These are phyloP conservation scores for Micronycteris hirsuta DNA, from an alignment of 2,113 vertebrate species.

Conservation along the genomic window DNA sequence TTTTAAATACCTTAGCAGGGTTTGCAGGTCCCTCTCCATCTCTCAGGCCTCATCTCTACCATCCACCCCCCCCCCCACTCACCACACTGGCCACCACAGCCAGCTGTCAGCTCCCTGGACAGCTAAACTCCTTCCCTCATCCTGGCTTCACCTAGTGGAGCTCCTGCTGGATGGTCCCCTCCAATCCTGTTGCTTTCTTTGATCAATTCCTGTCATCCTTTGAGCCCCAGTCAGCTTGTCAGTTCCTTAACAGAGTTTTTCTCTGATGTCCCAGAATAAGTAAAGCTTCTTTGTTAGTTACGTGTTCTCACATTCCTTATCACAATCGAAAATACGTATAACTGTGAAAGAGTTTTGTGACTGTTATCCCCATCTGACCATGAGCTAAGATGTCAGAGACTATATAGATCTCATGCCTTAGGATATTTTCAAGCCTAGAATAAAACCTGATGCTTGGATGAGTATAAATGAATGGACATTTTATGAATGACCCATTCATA, in stretches of 20 bases:
- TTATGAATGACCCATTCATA: not conserved
- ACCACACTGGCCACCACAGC: not conserved
- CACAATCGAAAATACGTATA: not conserved
- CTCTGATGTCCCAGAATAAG: not conserved
- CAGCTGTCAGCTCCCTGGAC: not conserved
- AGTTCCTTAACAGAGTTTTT: not conserved
- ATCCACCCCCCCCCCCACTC: accelerated
- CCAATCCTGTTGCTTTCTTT: not conserved
- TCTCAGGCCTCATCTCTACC: not conserved
- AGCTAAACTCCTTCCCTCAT: not conserved
- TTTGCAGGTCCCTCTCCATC: not conserved
- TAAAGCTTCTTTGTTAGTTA: not conserved
- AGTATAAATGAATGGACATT: not conserved
- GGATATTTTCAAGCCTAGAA: not conserved
- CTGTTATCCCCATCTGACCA: not conserved
- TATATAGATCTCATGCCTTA: not conserved
- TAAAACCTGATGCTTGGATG: not conserved
- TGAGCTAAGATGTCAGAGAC: not conserved
- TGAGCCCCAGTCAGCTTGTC: not conserved
- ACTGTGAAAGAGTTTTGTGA: not conserved
- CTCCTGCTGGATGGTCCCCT: not conserved
- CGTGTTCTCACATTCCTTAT: not conserved
- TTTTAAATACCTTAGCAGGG: not conserved
- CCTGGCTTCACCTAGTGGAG: not conserved
- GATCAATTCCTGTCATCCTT: not conserved